These are phyloP conservation scores for Azorinus chamasolen DNA, from an alignment of 2,888 invertebrate genomes.

Conservation along the genomic window DNA sequence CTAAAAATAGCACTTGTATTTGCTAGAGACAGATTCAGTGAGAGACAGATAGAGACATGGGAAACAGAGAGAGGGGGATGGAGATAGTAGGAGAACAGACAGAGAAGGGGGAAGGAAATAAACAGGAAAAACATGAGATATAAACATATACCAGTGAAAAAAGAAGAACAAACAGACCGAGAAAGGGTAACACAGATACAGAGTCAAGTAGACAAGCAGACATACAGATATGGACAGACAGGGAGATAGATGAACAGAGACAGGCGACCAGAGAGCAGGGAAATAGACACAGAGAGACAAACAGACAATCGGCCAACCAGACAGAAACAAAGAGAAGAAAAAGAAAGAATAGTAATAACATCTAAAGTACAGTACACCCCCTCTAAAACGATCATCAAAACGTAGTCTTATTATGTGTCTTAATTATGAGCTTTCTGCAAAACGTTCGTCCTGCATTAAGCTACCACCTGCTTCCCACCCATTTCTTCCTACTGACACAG, in stretches of 20 bases:
- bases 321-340: no score
- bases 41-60: conserved; percentile 15
- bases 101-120: conserved; percentile 12
- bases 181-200: not conserved
- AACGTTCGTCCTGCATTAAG: no score
- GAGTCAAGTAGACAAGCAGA: not conserved
- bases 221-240: not conserved
- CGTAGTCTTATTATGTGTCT: no score
- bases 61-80: not conserved
- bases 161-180: conserved; percentile 2
- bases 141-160: not conserved
- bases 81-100: not conserved
- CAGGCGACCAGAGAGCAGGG: not conserved
- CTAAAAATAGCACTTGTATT: not conserved
- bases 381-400: no score
- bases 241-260: not conserved
- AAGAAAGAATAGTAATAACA: no score
- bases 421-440: no score
- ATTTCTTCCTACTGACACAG: no score
- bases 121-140: not conserved
- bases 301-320: no score
- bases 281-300: not conserved
- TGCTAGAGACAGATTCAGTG: conserved; percentile 10
- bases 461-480: no score
- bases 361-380: no score